phyloP scores from a whole-genome alignment of 2,113 vertebrate genomes.

The human region GRCh38 chr13:52697501-52698000 shows the following conservation, averaged over 20 bases:
- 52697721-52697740: background rate
- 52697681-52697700: background rate
- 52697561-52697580: background rate
- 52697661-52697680: background rate
- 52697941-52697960: background rate
- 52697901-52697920: background rate
- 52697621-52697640: background rate
- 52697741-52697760: background rate
- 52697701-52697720: background rate
- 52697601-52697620: background rate
- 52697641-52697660: background rate
- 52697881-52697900: background rate
- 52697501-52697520: background rate
- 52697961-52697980: background rate
- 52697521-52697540: background rate
- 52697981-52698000: slow-evolving; percentile 25
- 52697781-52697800: background rate
- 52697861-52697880: background rate
- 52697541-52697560: background rate
- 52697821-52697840: background rate
- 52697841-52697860: background rate
- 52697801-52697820: background rate
- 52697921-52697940: background rate
- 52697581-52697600: background rate
- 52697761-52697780: background rate